Base-by-base conservation (phyloP, 2,797 vertebrate genomes). In the Dicrostonyx torquatus region DNA sequence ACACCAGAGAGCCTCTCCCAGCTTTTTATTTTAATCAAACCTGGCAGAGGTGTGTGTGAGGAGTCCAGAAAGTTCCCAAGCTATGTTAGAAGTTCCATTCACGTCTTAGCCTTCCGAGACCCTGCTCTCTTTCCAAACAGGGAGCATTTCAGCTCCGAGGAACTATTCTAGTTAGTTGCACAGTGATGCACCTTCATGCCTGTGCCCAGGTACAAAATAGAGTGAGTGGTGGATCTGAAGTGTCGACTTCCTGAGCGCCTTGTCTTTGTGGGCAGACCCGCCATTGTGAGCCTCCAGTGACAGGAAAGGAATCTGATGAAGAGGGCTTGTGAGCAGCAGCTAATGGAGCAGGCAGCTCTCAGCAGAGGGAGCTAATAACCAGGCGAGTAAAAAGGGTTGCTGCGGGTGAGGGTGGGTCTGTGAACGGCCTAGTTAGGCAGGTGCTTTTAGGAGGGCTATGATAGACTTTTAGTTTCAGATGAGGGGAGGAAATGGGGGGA, bases 281-380 rank as follows among this genome's bases (percentile, higher is more conserved):
- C 72, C 15, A 53, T 80, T 37, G 64, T 1, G 60, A 77, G 37
- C 80, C 34, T 85, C 73, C 78, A 40, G 58, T 37, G 75, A 66
- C 22, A 43, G 82, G 86, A 87, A 77, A 75, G 89, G 88, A 90
- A 62, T 17, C 50, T 73, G 43, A 58, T n/a, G 31, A 34, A 43
- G n/a, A 75, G 76, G n/a, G 64, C 75, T 37, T 55, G 26, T 22
- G 55, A 96, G n/a, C 43, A 45, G 86, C 70, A 15, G 91, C 40
- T 72, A 95, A 90, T 86, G 87, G 96, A 96, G 76, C 91, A 96
- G 93, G 90, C 80, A 22, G 29, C 75, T 90, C 90, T 96, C 86
- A 85, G 40, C 58, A 40, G 66, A 4, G 18, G 24, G n/a, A 90
- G 80, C 40, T 72, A 62, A 75, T 76, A 6, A 66, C 40, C 40